Evolutionary conservation across 2,113 vertebrate genomes (phyloP).

Genomic region (Cyprinodon variegatus): DNA sequence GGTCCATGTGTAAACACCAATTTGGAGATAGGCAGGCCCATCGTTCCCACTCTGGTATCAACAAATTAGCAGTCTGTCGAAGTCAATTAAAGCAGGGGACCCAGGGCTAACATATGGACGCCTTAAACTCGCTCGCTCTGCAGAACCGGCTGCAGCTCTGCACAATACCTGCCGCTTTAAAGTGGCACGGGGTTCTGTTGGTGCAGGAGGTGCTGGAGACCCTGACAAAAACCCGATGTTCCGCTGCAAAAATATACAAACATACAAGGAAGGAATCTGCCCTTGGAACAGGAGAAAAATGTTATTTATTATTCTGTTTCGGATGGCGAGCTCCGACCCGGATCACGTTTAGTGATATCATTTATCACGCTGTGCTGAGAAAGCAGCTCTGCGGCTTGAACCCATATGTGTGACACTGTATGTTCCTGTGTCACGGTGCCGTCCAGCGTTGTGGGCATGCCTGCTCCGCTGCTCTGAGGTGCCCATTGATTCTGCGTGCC

Average conservation of each 20-base stretch:
- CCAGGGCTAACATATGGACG: conserved; percentile 76
- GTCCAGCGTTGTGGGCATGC: conserved; percentile 65
- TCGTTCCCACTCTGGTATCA: conserved; percentile 88
- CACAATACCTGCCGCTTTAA: conserved; percentile 27
- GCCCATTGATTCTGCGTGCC: conserved; percentile 80
- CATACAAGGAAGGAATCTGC: conserved; percentile 4
- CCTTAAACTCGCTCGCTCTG: conserved; percentile 51
- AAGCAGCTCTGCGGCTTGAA: conserved; percentile 39
- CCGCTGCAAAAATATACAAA: conserved; percentile 17
- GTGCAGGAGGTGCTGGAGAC: conserved; percentile 59
- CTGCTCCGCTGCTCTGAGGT: conserved; percentile 78
- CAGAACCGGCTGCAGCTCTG: conserved; percentile 39
- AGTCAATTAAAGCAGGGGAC: conserved; percentile 85
- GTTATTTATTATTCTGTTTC: not conserved
- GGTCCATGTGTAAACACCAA: conserved; percentile 94
- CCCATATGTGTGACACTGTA: conserved; percentile 24
- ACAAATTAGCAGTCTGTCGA: conserved; percentile 90
- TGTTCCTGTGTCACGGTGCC: conserved; percentile 46
- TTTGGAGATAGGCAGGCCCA: conserved; percentile 93
- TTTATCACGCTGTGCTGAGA: conserved; percentile 28
- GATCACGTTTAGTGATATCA: conserved; percentile 6
- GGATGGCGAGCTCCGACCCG: not conserved
- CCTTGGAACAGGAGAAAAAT: not conserved
- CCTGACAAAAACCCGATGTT: conserved; percentile 21
- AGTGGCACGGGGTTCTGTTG: conserved; percentile 27